phyloP scores from a whole-genome alignment of 2,113 vertebrate species.

The Fulmarus glacialis region DNA sequence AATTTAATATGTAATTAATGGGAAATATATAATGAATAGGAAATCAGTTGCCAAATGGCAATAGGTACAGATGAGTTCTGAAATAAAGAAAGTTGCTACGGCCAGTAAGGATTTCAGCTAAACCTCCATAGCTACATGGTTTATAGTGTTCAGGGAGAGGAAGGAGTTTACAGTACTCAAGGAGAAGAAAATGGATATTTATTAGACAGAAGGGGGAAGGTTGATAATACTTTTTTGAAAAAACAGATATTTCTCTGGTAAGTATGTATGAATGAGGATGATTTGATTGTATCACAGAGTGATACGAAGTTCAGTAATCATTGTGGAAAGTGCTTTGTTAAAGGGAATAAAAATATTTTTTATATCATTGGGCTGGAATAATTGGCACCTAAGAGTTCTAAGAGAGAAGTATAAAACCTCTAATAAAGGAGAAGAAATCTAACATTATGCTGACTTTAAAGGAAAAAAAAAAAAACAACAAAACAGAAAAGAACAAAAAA shows the following conservation, averaged over 20 bases:
- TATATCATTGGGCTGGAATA: neutral
- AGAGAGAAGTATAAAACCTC: neutral
- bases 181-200: neutral
- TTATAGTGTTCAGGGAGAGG: neutral
- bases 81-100: neutral
- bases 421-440: neutral
- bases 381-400: neutral
- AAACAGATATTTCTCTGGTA: neutral
- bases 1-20: neutral
- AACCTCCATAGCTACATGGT: neutral
- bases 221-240: neutral
- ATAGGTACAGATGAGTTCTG: neutral
- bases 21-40: neutral
- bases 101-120: neutral
- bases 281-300: neutral
- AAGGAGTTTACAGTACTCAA: neutral
- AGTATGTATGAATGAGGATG: neutral
- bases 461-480: neutral
- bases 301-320: neutral
- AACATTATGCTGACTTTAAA: neutral
- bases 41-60: neutral
- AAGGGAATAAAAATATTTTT: neutral
- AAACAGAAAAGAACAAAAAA: neutral
- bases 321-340: neutral
- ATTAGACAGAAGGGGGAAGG: neutral